phyloP scores from a whole-genome alignment of 2,113 vertebrate species.

The Hemiscyllium ocellatum region DNA sequence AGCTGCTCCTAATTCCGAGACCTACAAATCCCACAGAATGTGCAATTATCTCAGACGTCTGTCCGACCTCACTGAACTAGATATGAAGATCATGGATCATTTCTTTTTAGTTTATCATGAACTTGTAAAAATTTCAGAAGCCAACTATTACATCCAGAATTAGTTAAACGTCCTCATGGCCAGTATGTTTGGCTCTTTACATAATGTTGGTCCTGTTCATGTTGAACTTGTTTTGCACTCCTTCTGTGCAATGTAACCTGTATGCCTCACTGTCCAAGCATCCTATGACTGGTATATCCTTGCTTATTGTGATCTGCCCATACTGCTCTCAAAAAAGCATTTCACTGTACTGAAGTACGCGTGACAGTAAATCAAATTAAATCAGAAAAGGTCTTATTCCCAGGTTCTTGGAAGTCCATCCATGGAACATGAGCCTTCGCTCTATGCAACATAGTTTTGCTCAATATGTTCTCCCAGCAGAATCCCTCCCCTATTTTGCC shows the following conservation, averaged over 20 bases:
- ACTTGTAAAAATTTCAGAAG: too few relatives aligned
- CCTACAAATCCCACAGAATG: background rate
- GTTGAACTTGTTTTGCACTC: too few relatives aligned
- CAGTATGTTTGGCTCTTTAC: background rate
- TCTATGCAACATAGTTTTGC: background rate
- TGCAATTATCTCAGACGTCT: background rate
- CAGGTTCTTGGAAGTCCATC: background rate
- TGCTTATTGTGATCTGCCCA: too few relatives aligned
- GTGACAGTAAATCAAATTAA: too few relatives aligned
- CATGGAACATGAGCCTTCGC: background rate
- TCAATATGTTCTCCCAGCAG: background rate
- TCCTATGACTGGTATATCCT: too few relatives aligned
- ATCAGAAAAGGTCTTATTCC: background rate
- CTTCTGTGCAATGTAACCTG: too few relatives aligned
- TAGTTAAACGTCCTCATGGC: background rate
- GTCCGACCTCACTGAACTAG: background rate
- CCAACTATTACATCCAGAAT: background rate
- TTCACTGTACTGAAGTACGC: too few relatives aligned
- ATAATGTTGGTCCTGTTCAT: too few relatives aligned
- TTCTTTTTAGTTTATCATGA: background rate
- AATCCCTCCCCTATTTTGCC: background rate
- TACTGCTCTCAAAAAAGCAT: too few relatives aligned
- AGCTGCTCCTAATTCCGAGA: background rate
- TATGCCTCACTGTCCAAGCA: too few relatives aligned
- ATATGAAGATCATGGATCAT: background rate